Evolutionary conservation across 2,888 invertebrate species (phyloP).

Genomic region (Meliscaeva auricollis): DNA sequence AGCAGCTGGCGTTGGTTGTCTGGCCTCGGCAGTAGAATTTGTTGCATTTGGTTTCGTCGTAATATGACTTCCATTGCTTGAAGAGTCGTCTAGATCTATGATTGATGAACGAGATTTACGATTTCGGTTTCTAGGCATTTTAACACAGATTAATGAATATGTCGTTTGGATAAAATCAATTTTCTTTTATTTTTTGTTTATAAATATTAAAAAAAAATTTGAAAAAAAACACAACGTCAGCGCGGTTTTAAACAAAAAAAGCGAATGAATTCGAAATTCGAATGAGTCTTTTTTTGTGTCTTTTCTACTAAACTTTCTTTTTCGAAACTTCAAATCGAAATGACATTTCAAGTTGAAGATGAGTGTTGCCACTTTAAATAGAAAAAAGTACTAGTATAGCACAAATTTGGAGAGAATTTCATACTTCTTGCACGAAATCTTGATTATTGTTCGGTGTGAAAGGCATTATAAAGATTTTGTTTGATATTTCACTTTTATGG

Average conservation of each 20-base stretch:
- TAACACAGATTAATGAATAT: not conserved
- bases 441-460: too few species aligned
- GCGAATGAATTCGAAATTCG: not conserved
- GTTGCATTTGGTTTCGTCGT: not conserved
- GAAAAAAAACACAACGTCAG: constrained; percentile 5
- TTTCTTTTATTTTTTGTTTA: not conserved
- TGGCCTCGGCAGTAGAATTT: not conserved
- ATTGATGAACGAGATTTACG: too few species aligned
- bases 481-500: too few species aligned
- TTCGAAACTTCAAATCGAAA: constrained; percentile 11
- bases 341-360: constrained; percentile 1
- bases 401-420: too few species aligned
- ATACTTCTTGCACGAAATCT: too few species aligned
- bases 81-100: not conserved
- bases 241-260: constrained; percentile 2
- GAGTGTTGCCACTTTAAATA: not conserved
- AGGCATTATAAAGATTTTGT: too few species aligned
- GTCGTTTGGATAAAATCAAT: not conserved
- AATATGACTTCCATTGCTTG: not conserved
- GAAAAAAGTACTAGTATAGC: not conserved
- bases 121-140: constrained; percentile 2
- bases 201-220: not conserved
- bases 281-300: not conserved
- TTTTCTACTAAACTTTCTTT: not conserved
- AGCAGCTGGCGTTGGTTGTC: not conserved